These are phyloP conservation scores for Enteromius mattozi DNA, from an alignment of 2,797 vertebrate species.

Conservation along the genomic window DNA sequence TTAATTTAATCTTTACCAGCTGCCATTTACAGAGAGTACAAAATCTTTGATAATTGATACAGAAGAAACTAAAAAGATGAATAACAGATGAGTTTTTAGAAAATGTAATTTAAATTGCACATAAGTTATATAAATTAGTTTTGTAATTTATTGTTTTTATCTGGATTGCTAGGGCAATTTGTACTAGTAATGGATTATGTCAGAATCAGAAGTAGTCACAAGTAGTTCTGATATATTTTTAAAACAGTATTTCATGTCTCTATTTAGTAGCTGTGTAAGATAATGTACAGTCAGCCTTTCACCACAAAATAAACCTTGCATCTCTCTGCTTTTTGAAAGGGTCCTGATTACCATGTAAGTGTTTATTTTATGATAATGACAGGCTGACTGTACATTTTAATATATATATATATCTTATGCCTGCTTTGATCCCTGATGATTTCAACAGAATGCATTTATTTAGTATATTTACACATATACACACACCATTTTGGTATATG, in stretches of 20 bases:
- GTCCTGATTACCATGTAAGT: neutral
- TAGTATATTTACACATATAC: too few species aligned
- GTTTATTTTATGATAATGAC: neutral
- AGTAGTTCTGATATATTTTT: neutral
- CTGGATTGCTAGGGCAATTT: neutral
- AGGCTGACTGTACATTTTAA: neutral
- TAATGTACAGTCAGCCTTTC: neutral
- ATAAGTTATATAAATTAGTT: too few species aligned
- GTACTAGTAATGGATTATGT: neutral
- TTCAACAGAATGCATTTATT: neutral
- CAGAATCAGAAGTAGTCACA: neutral
- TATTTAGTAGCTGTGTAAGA: neutral
- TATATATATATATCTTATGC: neutral
- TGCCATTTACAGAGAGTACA: neutral
- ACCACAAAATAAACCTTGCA: neutral
- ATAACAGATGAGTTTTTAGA: neutral
- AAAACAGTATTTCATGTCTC: neutral
- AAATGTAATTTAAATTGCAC: neutral
- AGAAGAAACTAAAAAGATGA: neutral
- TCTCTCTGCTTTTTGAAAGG: neutral
- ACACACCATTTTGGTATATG: neutral
- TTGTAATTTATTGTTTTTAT: too few species aligned
- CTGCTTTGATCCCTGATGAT: neutral
- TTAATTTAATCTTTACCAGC: neutral
- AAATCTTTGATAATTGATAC: neutral